phyloP scores from a whole-genome alignment of 2,797 vertebrate species.

The Eutrigla gurnardus region DNA sequence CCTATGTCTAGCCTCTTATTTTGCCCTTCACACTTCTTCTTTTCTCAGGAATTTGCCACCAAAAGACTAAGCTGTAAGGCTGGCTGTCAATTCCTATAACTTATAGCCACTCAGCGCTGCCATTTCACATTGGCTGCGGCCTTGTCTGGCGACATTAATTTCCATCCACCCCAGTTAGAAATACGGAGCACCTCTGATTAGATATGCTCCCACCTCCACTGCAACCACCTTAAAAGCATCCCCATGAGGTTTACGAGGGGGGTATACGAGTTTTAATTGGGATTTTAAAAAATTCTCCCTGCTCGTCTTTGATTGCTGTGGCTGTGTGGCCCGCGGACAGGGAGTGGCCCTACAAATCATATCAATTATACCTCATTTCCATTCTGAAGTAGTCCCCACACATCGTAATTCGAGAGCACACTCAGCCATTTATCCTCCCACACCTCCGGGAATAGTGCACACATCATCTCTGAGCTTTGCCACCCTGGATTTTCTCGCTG shows the following conservation, averaged over 20 bases:
- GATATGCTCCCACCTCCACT: constrained; percentile 42
- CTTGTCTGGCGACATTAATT: constrained; percentile 50
- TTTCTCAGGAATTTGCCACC: constrained; percentile 3
- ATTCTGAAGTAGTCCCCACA: constrained; percentile 62
- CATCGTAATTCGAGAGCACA: constrained; percentile 59
- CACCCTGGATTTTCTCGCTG: constrained; percentile 48
- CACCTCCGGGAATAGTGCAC: constrained; percentile 56
- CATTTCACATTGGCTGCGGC: constrained; percentile 41
- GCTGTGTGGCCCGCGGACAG: constrained; percentile 37
- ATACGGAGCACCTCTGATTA: constrained; percentile 45
- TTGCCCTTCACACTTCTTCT: background rate
- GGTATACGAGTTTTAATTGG: constrained; percentile 35
- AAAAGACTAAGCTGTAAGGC: constrained; percentile 11
- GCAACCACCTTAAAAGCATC: constrained; percentile 34
- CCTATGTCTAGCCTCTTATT: background rate
- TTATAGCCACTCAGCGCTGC: constrained; percentile 15
- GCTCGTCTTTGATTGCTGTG: constrained; percentile 56
- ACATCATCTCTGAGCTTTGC: constrained; percentile 59
- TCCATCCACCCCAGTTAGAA: constrained; percentile 39
- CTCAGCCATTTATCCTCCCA: constrained; percentile 67
- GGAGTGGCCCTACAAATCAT: constrained; percentile 72
- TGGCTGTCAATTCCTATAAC: constrained; percentile 32
- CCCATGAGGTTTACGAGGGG: constrained; percentile 33
- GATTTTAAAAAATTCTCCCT: constrained; percentile 36
- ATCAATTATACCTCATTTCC: constrained; percentile 80